These are phyloP conservation scores for Leucoma salicis DNA, from an alignment of 2,888 invertebrate genomes.

Conservation along the genomic window DNA sequence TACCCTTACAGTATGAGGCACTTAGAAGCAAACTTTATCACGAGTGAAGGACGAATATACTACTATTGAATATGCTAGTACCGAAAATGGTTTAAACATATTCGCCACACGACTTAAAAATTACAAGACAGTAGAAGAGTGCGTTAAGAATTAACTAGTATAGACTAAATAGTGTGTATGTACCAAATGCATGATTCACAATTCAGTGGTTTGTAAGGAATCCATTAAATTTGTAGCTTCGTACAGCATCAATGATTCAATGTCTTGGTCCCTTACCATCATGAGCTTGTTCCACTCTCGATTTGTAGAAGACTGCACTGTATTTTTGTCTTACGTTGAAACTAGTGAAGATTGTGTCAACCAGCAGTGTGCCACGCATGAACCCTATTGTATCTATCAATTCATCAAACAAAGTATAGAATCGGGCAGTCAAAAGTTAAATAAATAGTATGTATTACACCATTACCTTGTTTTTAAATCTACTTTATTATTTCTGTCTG, in stretches of 20 bases:
- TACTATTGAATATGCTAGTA: no score
- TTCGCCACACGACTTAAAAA: no score
- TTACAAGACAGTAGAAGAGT: background rate
- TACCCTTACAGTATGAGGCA: conserved; percentile 61
- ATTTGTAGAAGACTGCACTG: conserved; percentile 40
- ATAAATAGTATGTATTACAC: conserved; percentile 16
- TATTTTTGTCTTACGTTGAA: conserved; percentile 5
- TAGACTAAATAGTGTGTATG: background rate
- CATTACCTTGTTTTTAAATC: conserved; percentile 17
- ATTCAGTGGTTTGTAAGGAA: conserved; percentile 29
- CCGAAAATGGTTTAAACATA: no score
- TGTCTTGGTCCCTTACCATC: conserved; percentile 52
- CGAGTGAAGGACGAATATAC: conserved; percentile 30
- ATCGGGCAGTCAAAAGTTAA: background rate
- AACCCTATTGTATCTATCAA: no score
- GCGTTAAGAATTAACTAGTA: background rate
- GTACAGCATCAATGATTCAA: conserved; percentile 18
- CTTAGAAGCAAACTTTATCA: conserved; percentile 40
- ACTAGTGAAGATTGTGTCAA: conserved; percentile 4
- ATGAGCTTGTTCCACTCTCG: conserved; percentile 26
- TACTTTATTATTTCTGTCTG: conserved; percentile 19
- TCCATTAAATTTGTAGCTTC: conserved; percentile 28
- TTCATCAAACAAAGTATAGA: no score
- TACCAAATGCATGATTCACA: conserved; percentile 32
- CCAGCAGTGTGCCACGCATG: no score